Evolutionary conservation across 1,140 invertebrate species (phyloP), one percentile per base, ranked within the genome.

Genomic region (Diachasmimorpha longicaudata): DNA sequence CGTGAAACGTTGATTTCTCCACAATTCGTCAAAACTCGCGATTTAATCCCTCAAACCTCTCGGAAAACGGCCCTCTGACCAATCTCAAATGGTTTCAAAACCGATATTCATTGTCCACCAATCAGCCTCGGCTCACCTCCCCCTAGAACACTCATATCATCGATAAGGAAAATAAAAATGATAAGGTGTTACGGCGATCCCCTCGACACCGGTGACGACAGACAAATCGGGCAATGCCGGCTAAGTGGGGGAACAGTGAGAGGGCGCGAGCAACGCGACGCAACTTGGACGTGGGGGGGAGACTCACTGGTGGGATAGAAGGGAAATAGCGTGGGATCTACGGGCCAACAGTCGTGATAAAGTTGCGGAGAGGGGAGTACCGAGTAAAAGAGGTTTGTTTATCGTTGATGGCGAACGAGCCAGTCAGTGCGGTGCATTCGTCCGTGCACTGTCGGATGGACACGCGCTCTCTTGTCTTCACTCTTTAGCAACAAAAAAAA

Each of bases 361-460:
- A 58, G 36, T 39, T 42, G 44, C 0, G 55, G 31, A 0, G 44
- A 13, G 70, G 23, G 16, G 10, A 0, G 14, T 5, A 55, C 78
- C 58, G 48, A 79, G 80, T 78, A 68, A 84, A 82, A 68, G 72
- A 74, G 72, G 86, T 88, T 88, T 88, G 87, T 88, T 88, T 88
- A 88, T 88, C 84, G 86, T 79, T 82, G 58, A 63, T 83, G 84
- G 85, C 83, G 84, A 85, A 84, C 81, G 83, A 80, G 42, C 25
- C 78, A 80, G 82, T 87, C 84, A 88, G 87, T 88, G 83, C 83
- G 83, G 84, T 84, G 82, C 81, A 81, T 84, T 81, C 78, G 83
- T 76, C 79, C 78, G 83, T 77, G 63, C 77, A 79, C 81, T 77
- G 80, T 83, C 79, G 81, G 81, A 77, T 72, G 80, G 75, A 52